Base-by-base conservation (phyloP, 2,797 vertebrate species). In the Telmatherina bonti region DNA sequence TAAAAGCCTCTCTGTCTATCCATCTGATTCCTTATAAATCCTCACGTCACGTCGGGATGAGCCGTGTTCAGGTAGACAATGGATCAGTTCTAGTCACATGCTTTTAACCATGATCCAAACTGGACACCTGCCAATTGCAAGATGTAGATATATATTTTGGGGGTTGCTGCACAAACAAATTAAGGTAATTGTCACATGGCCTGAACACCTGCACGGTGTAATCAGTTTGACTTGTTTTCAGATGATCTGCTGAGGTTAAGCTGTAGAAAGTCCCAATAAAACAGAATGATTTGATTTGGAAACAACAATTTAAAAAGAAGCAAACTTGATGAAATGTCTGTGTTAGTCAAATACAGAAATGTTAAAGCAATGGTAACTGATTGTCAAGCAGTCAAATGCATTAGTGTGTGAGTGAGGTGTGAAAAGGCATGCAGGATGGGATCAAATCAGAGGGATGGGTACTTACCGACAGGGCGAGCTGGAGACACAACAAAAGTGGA, bases 391-490 rank as follows among this genome's bases (percentile, higher is more conserved):
- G 83, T 76, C 65, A 57, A 72, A 81, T 66, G 71, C 78, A 82
- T 80, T 16, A 29, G 64, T 70, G 73, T 85, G 69, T 49, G 82
- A 72, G 86, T 52, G 67, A 18, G 47, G 41, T 8, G 61, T 58
- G 89, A 92, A 93, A 89, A 88, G 80, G 74, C 96, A 96, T 98
- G 96, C 96, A 90, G 93, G 60, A 96, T 94, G 93, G 84, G 79
- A 62, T 94, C 94, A 94, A 95, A 92, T 93, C 95, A 89, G 94
- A 95, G 95, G 93, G 95, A 96, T 99, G 97, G 93, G 92, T 97
- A 99, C 98, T 99, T 99, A 99, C 98, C 98, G 63, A 98, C 96
- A 62, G 97, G 97, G 94, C 96, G 96, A 94, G 95, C 98, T 99
- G 97, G 94, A 96, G 95, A 98, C 95, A 97, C 94, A 95, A 97